These are phyloP conservation scores for Synergus itoensis DNA, from an alignment of 2,888 invertebrate species.

Conservation along the genomic window DNA sequence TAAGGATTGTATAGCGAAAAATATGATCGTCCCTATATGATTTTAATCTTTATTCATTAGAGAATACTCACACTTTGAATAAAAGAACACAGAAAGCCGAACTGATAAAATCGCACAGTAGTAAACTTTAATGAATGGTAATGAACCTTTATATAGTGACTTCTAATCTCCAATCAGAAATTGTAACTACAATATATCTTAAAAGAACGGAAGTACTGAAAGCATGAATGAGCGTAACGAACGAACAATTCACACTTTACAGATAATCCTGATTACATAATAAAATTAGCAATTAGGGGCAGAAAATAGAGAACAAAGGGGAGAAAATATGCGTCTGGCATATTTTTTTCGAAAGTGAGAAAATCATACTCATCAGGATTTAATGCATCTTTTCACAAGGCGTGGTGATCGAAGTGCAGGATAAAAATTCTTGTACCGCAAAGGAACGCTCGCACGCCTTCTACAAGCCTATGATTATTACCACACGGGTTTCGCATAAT, in stretches of 20 bases:
- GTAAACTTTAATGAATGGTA: background rate
- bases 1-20: no score
- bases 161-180: background rate
- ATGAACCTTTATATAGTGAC: background rate
- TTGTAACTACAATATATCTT: background rate
- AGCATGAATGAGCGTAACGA: background rate
- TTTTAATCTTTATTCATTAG: background rate
- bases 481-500: constrained; percentile 61
- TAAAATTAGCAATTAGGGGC: background rate
- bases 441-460: background rate
- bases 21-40: background rate
- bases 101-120: background rate
- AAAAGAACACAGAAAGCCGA: background rate
- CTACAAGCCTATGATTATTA: constrained; percentile 62
- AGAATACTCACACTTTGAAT: background rate
- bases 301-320: background rate
- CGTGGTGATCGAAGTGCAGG: constrained; percentile 8
- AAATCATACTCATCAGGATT: constrained; percentile 1
- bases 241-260: background rate
- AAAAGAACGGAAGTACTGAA: background rate
- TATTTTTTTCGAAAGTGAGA: background rate
- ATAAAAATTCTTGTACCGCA: constrained; percentile 2
- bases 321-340: background rate
- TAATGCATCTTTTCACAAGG: constrained; percentile 1
- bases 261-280: background rate